These are phyloP conservation scores for Semaprochilodus insignis DNA, from an alignment of 2,797 vertebrate genomes.

Conservation along the genomic window DNA sequence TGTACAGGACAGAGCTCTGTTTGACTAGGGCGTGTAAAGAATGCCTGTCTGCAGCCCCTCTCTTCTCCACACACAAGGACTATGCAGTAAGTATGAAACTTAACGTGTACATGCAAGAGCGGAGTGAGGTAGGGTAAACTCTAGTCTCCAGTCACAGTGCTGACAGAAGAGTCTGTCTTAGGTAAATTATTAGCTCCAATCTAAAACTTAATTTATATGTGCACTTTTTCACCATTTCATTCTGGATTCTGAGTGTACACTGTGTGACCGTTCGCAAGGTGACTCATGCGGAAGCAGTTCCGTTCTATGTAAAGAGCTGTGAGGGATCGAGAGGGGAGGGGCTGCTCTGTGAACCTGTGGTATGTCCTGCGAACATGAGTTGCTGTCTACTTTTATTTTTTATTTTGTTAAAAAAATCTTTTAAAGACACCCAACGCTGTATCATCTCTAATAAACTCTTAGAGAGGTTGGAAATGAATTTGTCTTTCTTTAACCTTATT, in stretches of 20 bases:
- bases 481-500: too few relatives aligned
- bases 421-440: conserved; percentile 68
- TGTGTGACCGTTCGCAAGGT: conserved; percentile 30
- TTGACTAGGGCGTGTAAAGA: conserved; percentile 26
- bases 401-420: conserved; percentile 68
- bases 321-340: conserved; percentile 22
- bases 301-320: conserved; percentile 34
- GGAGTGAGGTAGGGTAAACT: background rate
- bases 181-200: conserved; percentile 30
- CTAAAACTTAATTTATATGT: conserved; percentile 23
- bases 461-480: conserved; percentile 33
- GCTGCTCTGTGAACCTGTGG: conserved; percentile 46
- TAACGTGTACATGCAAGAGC: conserved; percentile 35
- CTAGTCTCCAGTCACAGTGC: conserved; percentile 28
- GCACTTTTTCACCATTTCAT: conserved; percentile 41
- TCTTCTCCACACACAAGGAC: conserved; percentile 39
- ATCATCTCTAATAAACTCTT: conserved; percentile 80
- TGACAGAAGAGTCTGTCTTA: conserved; percentile 25
- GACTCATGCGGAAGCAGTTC: conserved; percentile 15
- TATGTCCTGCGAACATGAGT: conserved; percentile 58
- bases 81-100: conserved; percentile 29
- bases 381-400: conserved; percentile 70
- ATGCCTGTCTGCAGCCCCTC: conserved; percentile 40
- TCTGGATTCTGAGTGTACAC: conserved; percentile 14
- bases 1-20: conserved; percentile 40